A percentile compares a stretch with the other conserved stretches of the same genome.
Evolutionary conservation across 2,113 vertebrate species (phyloP).

Genomic region (Mormyrus iriodes): DNA sequence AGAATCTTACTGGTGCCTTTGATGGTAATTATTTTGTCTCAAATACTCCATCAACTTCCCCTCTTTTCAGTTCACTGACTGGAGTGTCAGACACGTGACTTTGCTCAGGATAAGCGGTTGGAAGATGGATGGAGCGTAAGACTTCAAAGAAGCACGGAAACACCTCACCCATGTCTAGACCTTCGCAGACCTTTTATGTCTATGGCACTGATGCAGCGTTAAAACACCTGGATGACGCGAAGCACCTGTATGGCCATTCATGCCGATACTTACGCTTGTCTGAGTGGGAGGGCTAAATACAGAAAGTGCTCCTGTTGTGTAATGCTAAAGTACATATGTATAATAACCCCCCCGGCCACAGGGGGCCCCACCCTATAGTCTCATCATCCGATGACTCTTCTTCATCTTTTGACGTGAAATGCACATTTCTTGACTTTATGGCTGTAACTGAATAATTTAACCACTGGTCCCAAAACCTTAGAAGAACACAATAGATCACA

Average conservation of each 20-base stretch:
- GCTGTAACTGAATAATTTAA: not conserved
- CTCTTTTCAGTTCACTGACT: not conserved
- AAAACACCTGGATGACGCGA: not conserved
- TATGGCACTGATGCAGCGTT: not conserved
- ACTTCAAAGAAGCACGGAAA: not conserved
- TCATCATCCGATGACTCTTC: not conserved
- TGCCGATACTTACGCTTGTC: not conserved
- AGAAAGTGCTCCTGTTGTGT: not conserved
- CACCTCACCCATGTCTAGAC: conserved; percentile 2
- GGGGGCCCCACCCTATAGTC: not conserved
- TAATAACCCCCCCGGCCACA: not conserved
- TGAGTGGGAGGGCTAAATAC: not conserved
- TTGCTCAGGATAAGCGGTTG: not conserved
- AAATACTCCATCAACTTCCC: not conserved
- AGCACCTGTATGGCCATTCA: not conserved
- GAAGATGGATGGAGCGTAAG: not conserved
- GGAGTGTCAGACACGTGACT: not conserved
- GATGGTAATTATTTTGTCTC: not conserved
- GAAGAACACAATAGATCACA: not conserved
- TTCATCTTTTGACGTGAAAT: not conserved
- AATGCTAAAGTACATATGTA: not conserved
- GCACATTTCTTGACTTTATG: not conserved
- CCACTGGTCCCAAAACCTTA: not conserved
- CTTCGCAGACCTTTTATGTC: not conserved
- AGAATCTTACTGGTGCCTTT: not conserved